Evolutionary conservation across 2,888 invertebrate species (phyloP), one percentile per base, ranked within the genome.

Genomic region (Sinelater perroti): DNA sequence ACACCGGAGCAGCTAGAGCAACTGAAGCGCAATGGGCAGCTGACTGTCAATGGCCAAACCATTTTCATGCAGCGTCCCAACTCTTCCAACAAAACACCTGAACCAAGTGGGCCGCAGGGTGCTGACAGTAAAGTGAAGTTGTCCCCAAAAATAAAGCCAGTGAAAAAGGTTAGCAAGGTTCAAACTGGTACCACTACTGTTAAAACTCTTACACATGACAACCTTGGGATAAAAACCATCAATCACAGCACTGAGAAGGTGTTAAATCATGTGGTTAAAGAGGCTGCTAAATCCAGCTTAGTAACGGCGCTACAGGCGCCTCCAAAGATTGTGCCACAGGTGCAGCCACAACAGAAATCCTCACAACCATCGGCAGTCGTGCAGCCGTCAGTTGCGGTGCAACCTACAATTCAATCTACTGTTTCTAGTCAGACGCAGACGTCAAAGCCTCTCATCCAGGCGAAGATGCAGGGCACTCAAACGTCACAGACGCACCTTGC

Each of bases 41-140:
- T 79, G 33, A 78, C 78, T 1, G 77, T 79, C 1, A 79, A 79
- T 54, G 79, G 79, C 6, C 79, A 79, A 60, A 79, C 78, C 1
- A 78, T 78, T 10, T 78, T 76, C 52, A 78, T 79, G 78, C 78
- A 78, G 58, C 66, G 78, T 18, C 72, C 75, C 11, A 75, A 71
- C 31, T 52, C 50, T 14, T 58, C 52, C 8, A 54, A 52, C 26
- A 60, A 60, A 35, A 47, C 40, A 2, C 42, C 52, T 2, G 55
- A 57, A 21, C 28, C 42, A 4, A 42, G 67, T 35, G 64, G 67
- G 13, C 54, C 53, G 18, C 66, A 68, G 16, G 47, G 56, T 53
- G 65, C 62, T 44, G 69, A 69, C 42, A 75, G 73, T 28, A 61
- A 63, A 52, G 58, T 63, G 62, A 77, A 76, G 62, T 57, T 75